These are phyloP conservation scores for Synodontis membranacea DNA, from an alignment of 2,113 vertebrate species.

Conservation along the genomic window DNA sequence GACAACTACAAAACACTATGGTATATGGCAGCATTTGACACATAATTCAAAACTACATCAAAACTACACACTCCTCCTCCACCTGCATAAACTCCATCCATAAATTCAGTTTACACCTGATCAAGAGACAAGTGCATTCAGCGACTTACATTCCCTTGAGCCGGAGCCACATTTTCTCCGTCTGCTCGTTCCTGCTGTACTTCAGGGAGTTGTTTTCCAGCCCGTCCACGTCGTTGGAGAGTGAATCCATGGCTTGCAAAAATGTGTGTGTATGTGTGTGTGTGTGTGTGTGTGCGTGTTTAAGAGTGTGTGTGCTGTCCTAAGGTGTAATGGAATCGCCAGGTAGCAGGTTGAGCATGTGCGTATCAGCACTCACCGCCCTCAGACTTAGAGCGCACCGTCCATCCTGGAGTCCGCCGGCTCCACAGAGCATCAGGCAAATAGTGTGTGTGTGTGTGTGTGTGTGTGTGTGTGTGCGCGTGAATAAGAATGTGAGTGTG, in stretches of 20 bases:
- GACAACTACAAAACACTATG: not conserved
- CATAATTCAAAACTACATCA: not conserved
- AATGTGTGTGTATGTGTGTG: not conserved
- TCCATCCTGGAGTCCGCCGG: conserved; percentile 16
- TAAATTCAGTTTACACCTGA: not conserved
- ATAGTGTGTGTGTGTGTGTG: conserved; percentile 38
- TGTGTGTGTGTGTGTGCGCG: not conserved
- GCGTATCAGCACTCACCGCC: conserved; percentile 36
- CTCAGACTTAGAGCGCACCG: conserved; percentile 53
- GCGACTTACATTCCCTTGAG: conserved; percentile 65
- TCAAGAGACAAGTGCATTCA: not conserved
- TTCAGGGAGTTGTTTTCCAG: conserved; percentile 61
- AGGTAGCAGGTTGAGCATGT: conserved; percentile 48
- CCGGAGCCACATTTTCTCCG: conserved; percentile 63
- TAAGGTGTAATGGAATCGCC: conserved; percentile 39
- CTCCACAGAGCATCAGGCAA: conserved; percentile 43
- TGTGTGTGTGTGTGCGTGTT: not conserved
- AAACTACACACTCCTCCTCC: not conserved
- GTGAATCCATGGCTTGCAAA: conserved; percentile 53
- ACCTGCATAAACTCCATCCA: not conserved
- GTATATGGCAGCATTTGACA: not conserved
- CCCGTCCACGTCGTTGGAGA: conserved; percentile 52
- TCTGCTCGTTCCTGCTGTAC: conserved; percentile 60
- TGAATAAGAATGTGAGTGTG: conserved; percentile 2
- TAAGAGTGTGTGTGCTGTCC: not conserved